Percentiles rank a stretch among this genome's conserved stretches.
Conservation (phyloP, 2,797 vertebrate genomes). For the Lepus oiostolus region DNA sequence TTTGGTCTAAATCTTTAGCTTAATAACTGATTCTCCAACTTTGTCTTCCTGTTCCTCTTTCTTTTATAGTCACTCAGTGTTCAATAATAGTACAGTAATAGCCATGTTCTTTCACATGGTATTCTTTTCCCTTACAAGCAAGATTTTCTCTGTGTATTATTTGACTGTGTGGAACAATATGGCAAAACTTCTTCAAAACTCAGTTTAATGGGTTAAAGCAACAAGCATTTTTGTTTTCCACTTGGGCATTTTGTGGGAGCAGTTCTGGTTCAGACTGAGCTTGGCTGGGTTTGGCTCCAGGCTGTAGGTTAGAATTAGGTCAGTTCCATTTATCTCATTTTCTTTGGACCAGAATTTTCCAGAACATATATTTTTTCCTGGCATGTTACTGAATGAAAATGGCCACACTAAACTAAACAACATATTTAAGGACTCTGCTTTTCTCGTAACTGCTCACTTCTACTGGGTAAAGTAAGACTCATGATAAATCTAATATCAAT, state of each 20-base stretch:
- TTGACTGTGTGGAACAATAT: not conserved
- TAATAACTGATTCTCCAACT: not conserved
- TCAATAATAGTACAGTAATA: conserved; percentile 11
- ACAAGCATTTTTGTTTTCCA: not conserved
- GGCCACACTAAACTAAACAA: not conserved
- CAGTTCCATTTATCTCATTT: not conserved
- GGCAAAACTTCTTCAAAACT: not conserved
- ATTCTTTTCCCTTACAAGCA: not conserved
- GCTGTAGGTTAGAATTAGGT: not conserved
- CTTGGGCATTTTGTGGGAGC: not conserved
- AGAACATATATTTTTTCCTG: not conserved
- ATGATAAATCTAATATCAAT: not conserved
- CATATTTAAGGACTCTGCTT: not conserved
- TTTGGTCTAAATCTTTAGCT: not conserved
- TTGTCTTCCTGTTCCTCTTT: not conserved
- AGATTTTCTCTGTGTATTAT: not conserved
- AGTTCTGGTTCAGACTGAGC: not conserved
- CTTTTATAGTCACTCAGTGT: not conserved
- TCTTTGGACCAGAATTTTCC: not conserved
- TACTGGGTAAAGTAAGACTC: not conserved
- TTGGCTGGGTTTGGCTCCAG: not conserved
- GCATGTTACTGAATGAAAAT: not conserved
- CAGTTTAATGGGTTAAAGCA: not conserved
- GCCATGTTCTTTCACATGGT: not conserved
- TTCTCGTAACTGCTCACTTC: not conserved